Evolutionary conservation across 2,113 vertebrate genomes (phyloP).

Genomic region (Pituophis catenifer): DNA sequence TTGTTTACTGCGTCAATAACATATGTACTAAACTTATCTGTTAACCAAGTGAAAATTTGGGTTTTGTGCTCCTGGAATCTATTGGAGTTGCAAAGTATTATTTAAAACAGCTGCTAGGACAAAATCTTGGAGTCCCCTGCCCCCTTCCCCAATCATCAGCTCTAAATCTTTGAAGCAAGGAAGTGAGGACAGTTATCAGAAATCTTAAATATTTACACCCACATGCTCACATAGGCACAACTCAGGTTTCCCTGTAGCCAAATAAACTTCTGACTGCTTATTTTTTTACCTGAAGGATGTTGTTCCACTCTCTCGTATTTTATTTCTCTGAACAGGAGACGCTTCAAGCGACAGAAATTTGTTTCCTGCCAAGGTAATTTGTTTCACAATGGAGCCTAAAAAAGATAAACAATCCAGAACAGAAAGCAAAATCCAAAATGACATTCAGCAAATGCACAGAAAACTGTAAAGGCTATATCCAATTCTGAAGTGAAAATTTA

Average conservation of each 20-base stretch:
- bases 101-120: neutral
- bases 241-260: constrained; percentile 36
- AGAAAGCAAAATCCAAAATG: constrained; percentile 30
- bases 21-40: neutral
- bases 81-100: constrained; percentile 1
- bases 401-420: constrained; percentile 58
- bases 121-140: neutral
- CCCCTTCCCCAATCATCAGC: neutral
- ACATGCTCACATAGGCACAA: neutral
- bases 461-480: neutral
- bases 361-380: constrained; percentile 77
- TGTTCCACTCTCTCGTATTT: constrained; percentile 78
- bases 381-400: constrained; percentile 79
- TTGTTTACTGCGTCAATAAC: neutral
- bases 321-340: constrained; percentile 74
- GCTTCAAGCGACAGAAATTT: constrained; percentile 77
- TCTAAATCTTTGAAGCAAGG: neutral
- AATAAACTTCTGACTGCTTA: constrained; percentile 44
- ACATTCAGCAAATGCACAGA: constrained; percentile 16
- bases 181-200: constrained; percentile 21
- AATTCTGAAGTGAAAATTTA: neutral
- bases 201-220: constrained; percentile 32
- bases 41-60: neutral
- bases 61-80: neutral
- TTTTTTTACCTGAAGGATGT: constrained; percentile 79